Conservation (phyloP, 2,888 invertebrate genomes). For the Caenorhabditis drosophilae region DNA sequence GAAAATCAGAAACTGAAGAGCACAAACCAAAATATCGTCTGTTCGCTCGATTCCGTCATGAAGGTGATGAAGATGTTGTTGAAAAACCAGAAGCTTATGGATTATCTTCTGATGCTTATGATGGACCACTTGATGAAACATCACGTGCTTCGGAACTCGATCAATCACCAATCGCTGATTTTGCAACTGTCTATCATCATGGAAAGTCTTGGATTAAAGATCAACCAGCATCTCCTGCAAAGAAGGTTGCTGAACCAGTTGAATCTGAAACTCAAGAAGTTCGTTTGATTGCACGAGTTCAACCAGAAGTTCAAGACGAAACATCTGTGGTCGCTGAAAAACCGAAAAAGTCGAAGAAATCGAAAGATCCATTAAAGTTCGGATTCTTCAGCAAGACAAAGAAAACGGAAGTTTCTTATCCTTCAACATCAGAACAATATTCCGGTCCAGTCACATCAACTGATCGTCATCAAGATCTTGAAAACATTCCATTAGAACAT, state of each 20-base stretch:
- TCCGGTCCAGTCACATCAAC: slow-evolving; percentile 26
- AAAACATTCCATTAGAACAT: slow-evolving; percentile 19
- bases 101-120: slow-evolving; percentile 10
- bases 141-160: slow-evolving; percentile 11
- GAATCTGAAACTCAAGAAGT: slow-evolving; percentile 17
- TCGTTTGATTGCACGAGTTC: slow-evolving; percentile 13
- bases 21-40: not conserved
- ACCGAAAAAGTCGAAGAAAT: slow-evolving; percentile 13
- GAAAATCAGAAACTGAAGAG: too few species aligned
- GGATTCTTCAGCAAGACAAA: slow-evolving; percentile 4
- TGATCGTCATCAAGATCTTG: slow-evolving; percentile 21
- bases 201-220: slow-evolving; percentile 22
- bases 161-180: slow-evolving; percentile 10
- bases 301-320: slow-evolving; percentile 12
- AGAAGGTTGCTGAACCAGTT: slow-evolving; percentile 10
- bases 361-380: slow-evolving; percentile 14
- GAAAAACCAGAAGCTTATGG: slow-evolving; percentile 20
- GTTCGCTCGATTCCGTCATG: slow-evolving; percentile 8
- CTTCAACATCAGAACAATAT: slow-evolving; percentile 10
- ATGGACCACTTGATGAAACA: slow-evolving; percentile 23
- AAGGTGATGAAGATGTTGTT: slow-evolving; percentile 29
- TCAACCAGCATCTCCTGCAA: slow-evolving; percentile 26
- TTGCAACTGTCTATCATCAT: slow-evolving; percentile 21
- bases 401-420: not conserved
- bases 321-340: slow-evolving; percentile 6